Percentiles rank a stretch among this genome's conserved stretches.
Evolutionary conservation across 2,797 vertebrate genomes (phyloP).

Genomic region (Selene dorsalis): DNA sequence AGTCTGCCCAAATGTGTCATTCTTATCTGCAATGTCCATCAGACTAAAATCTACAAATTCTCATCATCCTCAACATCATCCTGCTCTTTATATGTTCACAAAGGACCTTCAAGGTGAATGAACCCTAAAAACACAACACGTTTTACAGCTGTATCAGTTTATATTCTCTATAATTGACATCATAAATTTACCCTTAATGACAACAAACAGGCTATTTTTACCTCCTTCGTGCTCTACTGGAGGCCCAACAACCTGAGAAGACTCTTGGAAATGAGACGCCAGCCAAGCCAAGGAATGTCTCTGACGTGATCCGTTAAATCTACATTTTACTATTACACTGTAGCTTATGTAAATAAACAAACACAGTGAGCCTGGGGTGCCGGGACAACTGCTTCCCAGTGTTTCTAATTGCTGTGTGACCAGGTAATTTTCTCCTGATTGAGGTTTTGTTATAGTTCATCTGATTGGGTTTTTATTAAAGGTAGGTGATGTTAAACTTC

Average conservation of each 20-base stretch:
- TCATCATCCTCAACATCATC: too few relatives aligned
- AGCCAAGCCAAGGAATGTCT: background rate
- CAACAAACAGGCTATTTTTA: background rate
- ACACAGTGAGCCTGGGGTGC: background rate
- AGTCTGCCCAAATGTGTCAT: background rate
- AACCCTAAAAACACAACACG: too few relatives aligned
- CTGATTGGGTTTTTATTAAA: background rate
- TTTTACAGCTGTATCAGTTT: too few relatives aligned
- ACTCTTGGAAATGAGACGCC: background rate
- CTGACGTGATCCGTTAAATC: background rate
- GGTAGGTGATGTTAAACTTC: background rate
- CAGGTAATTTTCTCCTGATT: background rate
- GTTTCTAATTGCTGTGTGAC: background rate
- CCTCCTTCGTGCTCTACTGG: background rate
- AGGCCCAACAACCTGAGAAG: background rate
- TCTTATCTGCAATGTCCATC: background rate
- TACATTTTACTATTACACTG: background rate
- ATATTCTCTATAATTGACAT: too few relatives aligned
- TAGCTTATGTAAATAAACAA: background rate
- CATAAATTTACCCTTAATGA: background rate
- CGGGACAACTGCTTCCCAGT: background rate
- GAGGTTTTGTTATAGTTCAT: background rate
- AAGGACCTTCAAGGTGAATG: background rate
- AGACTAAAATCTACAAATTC: too few relatives aligned
- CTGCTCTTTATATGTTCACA: background rate